Conservation (phyloP, 2,888 invertebrate genomes). For the Maniola hyperantus region DNA sequence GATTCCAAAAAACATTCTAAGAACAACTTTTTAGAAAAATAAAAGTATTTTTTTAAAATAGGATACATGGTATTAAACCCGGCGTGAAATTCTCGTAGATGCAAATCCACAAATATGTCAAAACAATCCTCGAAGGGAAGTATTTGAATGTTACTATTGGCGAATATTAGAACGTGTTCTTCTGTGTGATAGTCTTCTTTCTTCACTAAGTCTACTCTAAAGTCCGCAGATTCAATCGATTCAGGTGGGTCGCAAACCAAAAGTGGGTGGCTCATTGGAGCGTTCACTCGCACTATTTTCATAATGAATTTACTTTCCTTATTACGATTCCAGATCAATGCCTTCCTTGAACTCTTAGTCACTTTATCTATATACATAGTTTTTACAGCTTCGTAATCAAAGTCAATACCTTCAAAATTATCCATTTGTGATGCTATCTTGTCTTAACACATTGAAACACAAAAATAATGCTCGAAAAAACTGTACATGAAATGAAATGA, state of each 20-base stretch:
- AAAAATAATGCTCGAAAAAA: background rate
- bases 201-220: conserved; percentile 7
- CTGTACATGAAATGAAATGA: background rate
- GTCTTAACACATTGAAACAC: background rate
- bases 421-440: background rate
- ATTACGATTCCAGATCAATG: background rate
- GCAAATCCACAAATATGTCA: conserved; percentile 31
- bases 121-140: conserved; percentile 31
- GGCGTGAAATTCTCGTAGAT: conserved; percentile 18
- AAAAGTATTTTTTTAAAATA: conserved; percentile 14
- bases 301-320: background rate
- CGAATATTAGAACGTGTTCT: conserved; percentile 14
- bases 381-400: conserved; percentile 14
- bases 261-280: background rate
- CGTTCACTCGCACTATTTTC: background rate
- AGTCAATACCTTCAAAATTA: background rate
- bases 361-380: background rate
- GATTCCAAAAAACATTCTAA: conserved; percentile 22
- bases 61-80: conserved; percentile 5
- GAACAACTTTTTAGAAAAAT: background rate
- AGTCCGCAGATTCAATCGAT: background rate
- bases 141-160: conserved; percentile 15
- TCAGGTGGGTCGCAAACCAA: background rate
- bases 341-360: background rate
- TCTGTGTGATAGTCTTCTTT: too few relatives aligned